Evolutionary conservation across 2,797 vertebrate species (phyloP).

Genomic region (Pangasius mekongensis): DNA sequence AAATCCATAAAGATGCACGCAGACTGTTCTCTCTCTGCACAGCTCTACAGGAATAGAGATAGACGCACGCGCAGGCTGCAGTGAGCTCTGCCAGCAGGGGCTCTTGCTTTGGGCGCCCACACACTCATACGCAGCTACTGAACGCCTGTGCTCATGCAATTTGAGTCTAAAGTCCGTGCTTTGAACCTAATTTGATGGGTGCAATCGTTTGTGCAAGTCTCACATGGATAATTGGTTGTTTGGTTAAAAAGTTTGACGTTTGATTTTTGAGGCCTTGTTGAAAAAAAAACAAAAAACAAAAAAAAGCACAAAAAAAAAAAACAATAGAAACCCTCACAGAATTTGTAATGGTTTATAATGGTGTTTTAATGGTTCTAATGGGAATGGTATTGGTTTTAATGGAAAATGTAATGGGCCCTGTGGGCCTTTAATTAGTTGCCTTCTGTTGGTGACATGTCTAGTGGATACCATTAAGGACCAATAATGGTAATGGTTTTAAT

Average conservation of each 20-base stretch:
- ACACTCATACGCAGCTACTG: slow-evolving; percentile 50
- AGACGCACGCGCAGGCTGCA: slow-evolving; percentile 20
- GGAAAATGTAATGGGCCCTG: too few species aligned
- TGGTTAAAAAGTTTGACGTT: too few species aligned
- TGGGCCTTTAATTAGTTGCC: too few species aligned
- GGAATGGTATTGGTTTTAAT: too few species aligned
- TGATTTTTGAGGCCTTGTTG: neutral
- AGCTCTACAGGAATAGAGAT: neutral
- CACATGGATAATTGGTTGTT: neutral
- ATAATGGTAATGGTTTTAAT: too few species aligned
- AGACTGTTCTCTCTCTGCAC: slow-evolving; percentile 3
- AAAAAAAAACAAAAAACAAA: too few species aligned
- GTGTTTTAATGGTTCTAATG: too few species aligned
- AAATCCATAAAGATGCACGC: slow-evolving; percentile 28
- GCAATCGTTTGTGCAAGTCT: neutral
- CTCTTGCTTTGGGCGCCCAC: slow-evolving; percentile 45
- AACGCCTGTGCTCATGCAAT: slow-evolving; percentile 43
- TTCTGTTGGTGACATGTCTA: too few species aligned
- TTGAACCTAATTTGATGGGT: neutral
- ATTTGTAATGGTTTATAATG: too few species aligned
- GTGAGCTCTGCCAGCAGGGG: slow-evolving; percentile 5
- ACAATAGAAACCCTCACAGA: too few species aligned
- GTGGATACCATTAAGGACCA: too few species aligned
- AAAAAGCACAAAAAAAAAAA: too few species aligned
- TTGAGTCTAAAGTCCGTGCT: neutral